A percentile compares a stretch with the other conserved stretches of the same genome.
Evolutionary conservation across 2,888 invertebrate species (phyloP).

Genomic region (Pseudococcus jackbeardsleyi): DNA sequence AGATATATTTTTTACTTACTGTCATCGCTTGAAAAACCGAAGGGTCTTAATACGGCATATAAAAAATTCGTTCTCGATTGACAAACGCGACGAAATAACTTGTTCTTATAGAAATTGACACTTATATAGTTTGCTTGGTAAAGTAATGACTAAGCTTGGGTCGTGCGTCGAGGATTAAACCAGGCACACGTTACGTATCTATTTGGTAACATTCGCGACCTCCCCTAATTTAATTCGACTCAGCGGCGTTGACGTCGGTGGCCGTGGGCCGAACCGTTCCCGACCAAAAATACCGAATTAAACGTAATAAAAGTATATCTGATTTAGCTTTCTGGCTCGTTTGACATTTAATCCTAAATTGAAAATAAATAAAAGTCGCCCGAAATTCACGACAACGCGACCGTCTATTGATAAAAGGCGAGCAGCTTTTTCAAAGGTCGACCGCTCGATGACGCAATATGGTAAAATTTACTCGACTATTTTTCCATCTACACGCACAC

Average conservation of each 20-base stretch:
- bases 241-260: neutral
- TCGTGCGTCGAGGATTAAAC: slow-evolving; percentile 15
- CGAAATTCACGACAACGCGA: neutral
- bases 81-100: slow-evolving; percentile 15
- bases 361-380: slow-evolving; percentile 39
- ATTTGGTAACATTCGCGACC: slow-evolving; percentile 41
- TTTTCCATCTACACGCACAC: neutral
- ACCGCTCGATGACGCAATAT: slow-evolving; percentile 19
- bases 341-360: slow-evolving; percentile 48
- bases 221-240: slow-evolving; percentile 30
- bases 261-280: neutral
- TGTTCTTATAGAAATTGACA: slow-evolving; percentile 35
- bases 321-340: slow-evolving; percentile 46
- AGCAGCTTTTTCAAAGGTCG: no score
- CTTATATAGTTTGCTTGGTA: neutral
- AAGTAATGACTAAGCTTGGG: slow-evolving; percentile 39
- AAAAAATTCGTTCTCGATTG: neutral
- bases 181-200: slow-evolving; percentile 45
- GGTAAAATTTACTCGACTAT: neutral
- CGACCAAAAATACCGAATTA: slow-evolving; percentile 35
- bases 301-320: slow-evolving; percentile 52
- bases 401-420: neutral
- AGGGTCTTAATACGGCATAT: neutral
- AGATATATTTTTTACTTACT: slow-evolving; percentile 40
- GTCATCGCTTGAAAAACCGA: neutral